Evolutionary conservation across 2,888 invertebrate species (phyloP), one percentile per base, ranked within the genome.

Genomic region (Cyrtodaria siliqua): DNA sequence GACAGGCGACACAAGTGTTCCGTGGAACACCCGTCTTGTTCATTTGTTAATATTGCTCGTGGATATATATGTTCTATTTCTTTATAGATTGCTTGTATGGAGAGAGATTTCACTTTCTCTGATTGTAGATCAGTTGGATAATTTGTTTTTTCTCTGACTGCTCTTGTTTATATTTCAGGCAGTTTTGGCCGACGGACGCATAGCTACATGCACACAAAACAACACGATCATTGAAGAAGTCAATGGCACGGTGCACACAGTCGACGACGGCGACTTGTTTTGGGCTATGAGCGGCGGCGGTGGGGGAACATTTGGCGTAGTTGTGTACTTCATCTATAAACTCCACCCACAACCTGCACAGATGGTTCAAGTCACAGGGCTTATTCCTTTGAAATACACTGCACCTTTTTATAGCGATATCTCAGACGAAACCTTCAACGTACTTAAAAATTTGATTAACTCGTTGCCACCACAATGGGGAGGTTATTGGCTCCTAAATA

Each of bases 211-310:
- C 49, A 75, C 68, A 1, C 64, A 59, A 47, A 26, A 52, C 12
- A 14, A 55, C 27, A 73, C 70, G 2, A 52, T 52, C 0, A 67
- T 68, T 27, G 27, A 57, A 16, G 26, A 60, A 2, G 6, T 56
- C 0, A 49, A 79, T 20, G 68, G 63, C 2, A 53, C 38, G 12
- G 38, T 29, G 12, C 26, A 26, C 16, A 68, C 52, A 6, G 29
- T 57, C 2, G 27, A 61, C 9, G 60, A 73, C 33, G 64, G 71
- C 0, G 83, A 82, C 62, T 63, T 86, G 26, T 84, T 86, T 52
- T 86, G 86, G 86, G 83, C 86, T 2, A 56, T 83, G 4, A 52
- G 81, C 33, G 83, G 86, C n/a, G 84, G 85, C 6, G 86, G 83
- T 3, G 86, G 83, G 8, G 82, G 82, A 6, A 79, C 84, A 2